Evolutionary conservation across 2,888 invertebrate genomes (phyloP), one percentile per base, ranked within the genome.

Genomic region (Drosophila macrospina): DNA sequence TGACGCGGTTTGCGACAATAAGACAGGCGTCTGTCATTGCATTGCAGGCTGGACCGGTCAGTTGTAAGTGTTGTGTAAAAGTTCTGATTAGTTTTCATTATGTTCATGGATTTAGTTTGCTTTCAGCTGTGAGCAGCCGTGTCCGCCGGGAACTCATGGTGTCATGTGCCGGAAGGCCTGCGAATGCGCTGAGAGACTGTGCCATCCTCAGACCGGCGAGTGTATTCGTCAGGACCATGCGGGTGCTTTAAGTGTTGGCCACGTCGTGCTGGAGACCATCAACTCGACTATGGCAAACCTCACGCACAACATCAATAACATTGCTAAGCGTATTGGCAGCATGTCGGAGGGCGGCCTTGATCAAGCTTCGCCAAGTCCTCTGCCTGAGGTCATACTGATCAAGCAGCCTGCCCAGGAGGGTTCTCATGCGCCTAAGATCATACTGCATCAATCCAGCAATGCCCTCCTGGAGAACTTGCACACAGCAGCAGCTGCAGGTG

Each of bases 21-120:
- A 93, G 61, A 94, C 93, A 8, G 96, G 96, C 28, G 93, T 93
- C 56, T 96, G 96, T 88, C 93, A 93, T 60, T 96, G 96, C 91
- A 93, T 94, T 50, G 93, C 93, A 41, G 96, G 95, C 90, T 95
- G 95, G 94, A 94, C 93, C 87, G 96, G 96, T 90, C 93, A 93
- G 90, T 94, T 93, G 96, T 96, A 93, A 93, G 93, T 79, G 28
- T 1, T 32, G 0, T n/a, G 2, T 11, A 0, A 3, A 2, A 16
- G 4, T 5, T 16, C 2, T 1, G 2, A 30, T 4, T 28, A n/a
- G n/a, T 7, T 34, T 7, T 7, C 24, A 42, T 15, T 36, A 2
- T 0, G 6, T 15, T 15, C 32, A 32, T 26, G 6, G 36, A n/a
- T 24, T 2, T 13, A 36, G 13, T 11, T 15, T 15, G 6, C 1